Base-by-base conservation (phyloP, 2,797 vertebrate genomes). In the Kryptolebias ocellatus region DNA sequence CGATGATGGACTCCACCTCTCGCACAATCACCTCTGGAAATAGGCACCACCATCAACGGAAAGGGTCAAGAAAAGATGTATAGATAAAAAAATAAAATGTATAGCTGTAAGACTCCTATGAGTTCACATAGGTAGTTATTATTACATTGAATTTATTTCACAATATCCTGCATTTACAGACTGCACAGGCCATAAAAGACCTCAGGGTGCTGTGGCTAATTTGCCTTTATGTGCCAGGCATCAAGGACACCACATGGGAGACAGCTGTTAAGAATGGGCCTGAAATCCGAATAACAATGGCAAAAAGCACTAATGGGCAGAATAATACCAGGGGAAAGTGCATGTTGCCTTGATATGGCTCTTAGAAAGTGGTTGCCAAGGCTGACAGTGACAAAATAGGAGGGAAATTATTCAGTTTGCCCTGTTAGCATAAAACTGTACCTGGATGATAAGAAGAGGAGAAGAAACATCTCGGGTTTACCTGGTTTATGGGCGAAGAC, bases 281-380 rank as follows among this genome's bases (percentile, higher is more conserved):
- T 68, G 49, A 74, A 77, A 83, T 70, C 70, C 81, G 80, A 79
- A 79, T 64, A 64, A 84, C 80, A 82, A 81, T 39, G 60, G 49
- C 72, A 72, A 44, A 85, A 82, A 74, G 74, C 80, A 60, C 68
- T 83, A 86, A 86, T 86, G 82, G 83, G 80, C 46, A 37, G 27
- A 29, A 72, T 83, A 84, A 84, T 83, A 71, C 78, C 47, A 4
- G 29, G 44, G 5, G 39, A 29, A 51, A 45, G 59, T 0, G 47
- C 59, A 69, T 1, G 16, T 54, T 80, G 72, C 79, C 81, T 87
- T 82, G 61, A 71, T 58, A 62, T 65, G 53, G 61, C 59, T 66
- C 0, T 1, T 70, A 51, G 64, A 66, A 63, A 71, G 68, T 65
- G 54, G 81, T 90, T 88, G 83, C 84, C 71, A 86, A 77, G 80